These are phyloP conservation scores for Drosophila helvetica DNA, from an alignment of 2,888 invertebrate genomes.

Conservation along the genomic window DNA sequence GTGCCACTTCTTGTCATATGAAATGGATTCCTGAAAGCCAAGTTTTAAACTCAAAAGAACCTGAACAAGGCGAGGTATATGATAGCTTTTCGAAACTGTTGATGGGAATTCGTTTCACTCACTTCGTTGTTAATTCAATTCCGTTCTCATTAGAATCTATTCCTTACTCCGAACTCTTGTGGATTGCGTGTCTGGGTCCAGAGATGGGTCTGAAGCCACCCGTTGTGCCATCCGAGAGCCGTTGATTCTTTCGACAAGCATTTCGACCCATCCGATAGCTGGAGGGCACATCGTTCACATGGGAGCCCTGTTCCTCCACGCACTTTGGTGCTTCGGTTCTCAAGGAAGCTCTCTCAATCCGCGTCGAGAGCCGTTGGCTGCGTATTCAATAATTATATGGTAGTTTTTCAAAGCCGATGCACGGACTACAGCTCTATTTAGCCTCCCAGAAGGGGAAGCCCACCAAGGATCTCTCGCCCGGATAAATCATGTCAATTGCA, in stretches of 20 bases:
- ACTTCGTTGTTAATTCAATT: not conserved
- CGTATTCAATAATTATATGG: not conserved
- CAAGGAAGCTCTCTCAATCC: not conserved
- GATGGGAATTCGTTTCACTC: not conserved
- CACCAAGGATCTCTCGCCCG: not conserved
- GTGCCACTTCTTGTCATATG: not conserved
- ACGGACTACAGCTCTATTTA: not conserved
- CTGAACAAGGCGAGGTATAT: not conserved
- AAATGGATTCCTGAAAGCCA: not conserved
- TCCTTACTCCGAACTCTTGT: not conserved
- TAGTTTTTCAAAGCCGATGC: not conserved
- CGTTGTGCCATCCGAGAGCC: conserved; percentile 19
- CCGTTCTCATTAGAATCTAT: not conserved
- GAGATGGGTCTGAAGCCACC: conserved; percentile 19
- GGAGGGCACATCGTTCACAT: not conserved
- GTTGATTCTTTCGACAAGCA: conserved; percentile 22
- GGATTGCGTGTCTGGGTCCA: conserved; percentile 31
- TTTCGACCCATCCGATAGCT: conserved; percentile 14
- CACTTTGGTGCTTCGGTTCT: not conserved
- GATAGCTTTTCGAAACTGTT: not conserved
- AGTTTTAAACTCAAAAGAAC: not conserved
- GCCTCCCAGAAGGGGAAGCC: not conserved
- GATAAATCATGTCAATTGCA: conserved; percentile 4
- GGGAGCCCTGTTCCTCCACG: not conserved
- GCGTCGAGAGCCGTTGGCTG: not conserved